phyloP scores from a whole-genome alignment of 2,113 vertebrate genomes.

The Baryphthengus martii region DNA sequence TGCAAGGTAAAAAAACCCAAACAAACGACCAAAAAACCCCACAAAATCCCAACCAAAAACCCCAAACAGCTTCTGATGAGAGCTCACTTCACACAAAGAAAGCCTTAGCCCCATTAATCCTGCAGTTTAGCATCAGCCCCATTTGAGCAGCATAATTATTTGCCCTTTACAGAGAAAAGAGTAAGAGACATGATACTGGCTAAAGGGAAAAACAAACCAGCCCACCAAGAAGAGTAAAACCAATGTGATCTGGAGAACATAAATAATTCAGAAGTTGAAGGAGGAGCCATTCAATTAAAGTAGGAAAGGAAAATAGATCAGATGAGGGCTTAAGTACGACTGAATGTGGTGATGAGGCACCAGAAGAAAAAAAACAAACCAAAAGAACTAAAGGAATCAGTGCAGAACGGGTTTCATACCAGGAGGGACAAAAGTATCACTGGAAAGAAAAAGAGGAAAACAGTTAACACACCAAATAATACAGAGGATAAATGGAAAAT shows the following conservation, averaged over 20 bases:
- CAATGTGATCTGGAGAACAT: background rate
- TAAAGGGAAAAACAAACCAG: background rate
- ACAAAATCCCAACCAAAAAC: background rate
- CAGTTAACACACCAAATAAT: background rate
- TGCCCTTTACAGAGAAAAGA: background rate
- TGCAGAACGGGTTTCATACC: background rate
- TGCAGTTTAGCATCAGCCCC: background rate
- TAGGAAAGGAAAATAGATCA: background rate
- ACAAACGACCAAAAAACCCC: background rate
- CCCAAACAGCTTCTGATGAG: background rate
- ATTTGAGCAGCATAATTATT: background rate
- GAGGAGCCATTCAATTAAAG: background rate
- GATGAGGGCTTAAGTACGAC: background rate
- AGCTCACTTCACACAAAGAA: background rate
- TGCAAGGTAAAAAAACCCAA: background rate
- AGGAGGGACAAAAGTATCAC: background rate
- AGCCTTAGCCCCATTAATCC: background rate
- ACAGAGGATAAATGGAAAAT: background rate
- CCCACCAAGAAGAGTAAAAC: background rate
- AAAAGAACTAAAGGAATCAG: background rate
- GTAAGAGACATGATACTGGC: background rate
- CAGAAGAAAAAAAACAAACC: background rate
- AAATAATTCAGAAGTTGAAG: background rate
- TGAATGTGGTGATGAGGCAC: background rate
- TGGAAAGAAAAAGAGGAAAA: background rate